Conservation (phyloP, 2,113 vertebrate genomes). For the Dascyllus trimaculatus region DNA sequence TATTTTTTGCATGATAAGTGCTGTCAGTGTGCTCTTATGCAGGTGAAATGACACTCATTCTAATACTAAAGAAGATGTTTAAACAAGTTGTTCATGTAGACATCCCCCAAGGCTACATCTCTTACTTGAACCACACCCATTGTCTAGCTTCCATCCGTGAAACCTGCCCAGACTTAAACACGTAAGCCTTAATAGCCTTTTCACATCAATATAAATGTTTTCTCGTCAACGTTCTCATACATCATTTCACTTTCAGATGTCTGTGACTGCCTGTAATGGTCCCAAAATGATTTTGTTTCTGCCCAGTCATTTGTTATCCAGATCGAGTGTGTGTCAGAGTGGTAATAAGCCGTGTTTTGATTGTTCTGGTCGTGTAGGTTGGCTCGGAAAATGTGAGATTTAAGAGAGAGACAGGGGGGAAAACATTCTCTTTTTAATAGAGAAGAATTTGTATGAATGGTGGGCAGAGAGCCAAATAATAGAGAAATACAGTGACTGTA, state of each 20-base stretch:
- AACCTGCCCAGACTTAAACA: conserved; percentile 26
- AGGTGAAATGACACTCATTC: not conserved
- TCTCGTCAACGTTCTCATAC: conserved; percentile 3
- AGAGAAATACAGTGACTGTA: conserved; percentile 8
- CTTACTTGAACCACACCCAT: conserved; percentile 20
- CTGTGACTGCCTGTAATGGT: conserved; percentile 17
- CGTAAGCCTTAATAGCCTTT: not conserved
- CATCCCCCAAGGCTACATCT: conserved; percentile 16
- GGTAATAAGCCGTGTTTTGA: not conserved
- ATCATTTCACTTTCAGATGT: conserved; percentile 29
- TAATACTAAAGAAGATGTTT: conserved; percentile 14
- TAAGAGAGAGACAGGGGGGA: not conserved
- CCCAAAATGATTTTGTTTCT: conserved; percentile 8
- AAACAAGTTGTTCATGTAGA: conserved; percentile 43
- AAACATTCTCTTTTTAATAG: not conserved
- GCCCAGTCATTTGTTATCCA: not conserved
- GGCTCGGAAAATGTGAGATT: conserved; percentile 21
- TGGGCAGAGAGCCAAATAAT: conserved; percentile 3
- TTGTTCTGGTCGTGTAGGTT: not conserved
- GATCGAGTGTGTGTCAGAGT: not conserved
- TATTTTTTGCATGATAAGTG: not conserved
- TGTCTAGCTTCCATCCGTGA: conserved; percentile 24
- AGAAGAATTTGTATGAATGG: conserved; percentile 6
- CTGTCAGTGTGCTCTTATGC: not conserved
- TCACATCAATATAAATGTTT: conserved; percentile 15